A percentile compares a stretch with the other conserved stretches of the same genome.
phyloP scores from a whole-genome alignment of 35 echinoderm and acorn worm genomes.

The Nesometra sesokonis region DNA sequence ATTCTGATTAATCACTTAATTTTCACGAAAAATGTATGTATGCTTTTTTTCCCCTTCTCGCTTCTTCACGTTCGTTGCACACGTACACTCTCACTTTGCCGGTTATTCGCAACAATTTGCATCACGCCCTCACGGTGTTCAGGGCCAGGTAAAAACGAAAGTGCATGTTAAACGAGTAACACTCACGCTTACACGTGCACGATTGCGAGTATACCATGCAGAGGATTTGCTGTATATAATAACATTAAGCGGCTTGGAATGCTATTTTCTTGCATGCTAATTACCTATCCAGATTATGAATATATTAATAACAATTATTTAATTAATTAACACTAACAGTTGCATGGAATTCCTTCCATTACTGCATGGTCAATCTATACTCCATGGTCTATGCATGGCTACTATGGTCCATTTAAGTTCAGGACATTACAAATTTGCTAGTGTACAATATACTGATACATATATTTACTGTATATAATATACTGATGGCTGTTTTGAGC shows the following conservation, averaged over 20 bases:
- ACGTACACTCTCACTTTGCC: neutral
- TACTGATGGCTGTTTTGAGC: too few species aligned
- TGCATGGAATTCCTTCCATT: neutral
- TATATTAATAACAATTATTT: too few species aligned
- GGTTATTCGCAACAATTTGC: neutral
- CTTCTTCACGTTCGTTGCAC: neutral
- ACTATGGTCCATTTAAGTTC: too few species aligned
- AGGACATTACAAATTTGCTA: too few species aligned
- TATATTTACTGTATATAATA: too few species aligned
- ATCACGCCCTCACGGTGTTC: neutral
- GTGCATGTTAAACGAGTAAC: neutral
- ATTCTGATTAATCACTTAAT: neutral
- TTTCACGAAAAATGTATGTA: slow-evolving; percentile 1
- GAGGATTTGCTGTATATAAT: neutral
- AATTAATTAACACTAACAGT: neutral
- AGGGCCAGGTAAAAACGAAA: neutral
- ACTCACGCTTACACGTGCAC: neutral
- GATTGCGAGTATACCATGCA: neutral
- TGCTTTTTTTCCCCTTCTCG: neutral
- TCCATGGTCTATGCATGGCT: too few species aligned
- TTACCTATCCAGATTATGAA: too few species aligned
- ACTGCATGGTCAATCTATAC: too few species aligned
- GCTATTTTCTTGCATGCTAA: neutral
- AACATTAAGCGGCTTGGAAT: neutral
- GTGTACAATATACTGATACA: too few species aligned